Evolutionary conservation across 2,888 invertebrate genomes (phyloP).

Genomic region (Aelia acuminata): DNA sequence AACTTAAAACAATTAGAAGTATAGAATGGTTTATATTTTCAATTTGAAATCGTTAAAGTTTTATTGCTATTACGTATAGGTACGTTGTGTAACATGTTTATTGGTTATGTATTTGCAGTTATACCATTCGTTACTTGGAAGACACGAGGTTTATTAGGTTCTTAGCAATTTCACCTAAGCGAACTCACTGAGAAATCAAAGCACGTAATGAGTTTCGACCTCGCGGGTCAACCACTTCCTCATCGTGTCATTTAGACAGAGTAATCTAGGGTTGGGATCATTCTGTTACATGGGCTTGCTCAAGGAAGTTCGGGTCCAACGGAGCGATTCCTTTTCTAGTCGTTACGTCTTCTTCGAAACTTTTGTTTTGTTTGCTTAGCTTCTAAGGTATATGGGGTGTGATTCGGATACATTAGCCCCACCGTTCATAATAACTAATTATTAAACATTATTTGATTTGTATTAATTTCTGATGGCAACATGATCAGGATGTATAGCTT

Average conservation of each 20-base stretch:
- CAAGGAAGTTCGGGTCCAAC: conserved; percentile 8
- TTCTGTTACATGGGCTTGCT: conserved; percentile 10
- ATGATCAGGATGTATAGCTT: too few relatives aligned
- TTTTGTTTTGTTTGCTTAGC: background rate
- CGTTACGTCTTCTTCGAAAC: background rate
- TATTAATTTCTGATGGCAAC: too few relatives aligned
- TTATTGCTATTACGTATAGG: background rate
- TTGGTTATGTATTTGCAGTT: background rate
- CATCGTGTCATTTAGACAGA: conserved; percentile 17
- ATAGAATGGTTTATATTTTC: background rate
- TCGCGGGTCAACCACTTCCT: background rate
- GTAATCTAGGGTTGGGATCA: background rate
- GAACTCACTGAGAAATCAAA: background rate
- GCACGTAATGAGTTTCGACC: conserved; percentile 6
- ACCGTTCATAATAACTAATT: too few relatives aligned
- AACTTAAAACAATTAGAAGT: too few relatives aligned
- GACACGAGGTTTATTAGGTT: background rate
- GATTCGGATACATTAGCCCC: too few relatives aligned
- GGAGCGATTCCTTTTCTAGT: conserved; percentile 8
- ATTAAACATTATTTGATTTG: too few relatives aligned
- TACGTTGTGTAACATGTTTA: background rate
- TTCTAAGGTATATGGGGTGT: too few relatives aligned
- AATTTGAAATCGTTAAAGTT: too few relatives aligned
- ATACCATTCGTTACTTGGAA: background rate
- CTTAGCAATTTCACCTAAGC: background rate